Evolutionary conservation across 1,140 invertebrate genomes (phyloP).

Genomic region (Leptoteleia sp.): DNA sequence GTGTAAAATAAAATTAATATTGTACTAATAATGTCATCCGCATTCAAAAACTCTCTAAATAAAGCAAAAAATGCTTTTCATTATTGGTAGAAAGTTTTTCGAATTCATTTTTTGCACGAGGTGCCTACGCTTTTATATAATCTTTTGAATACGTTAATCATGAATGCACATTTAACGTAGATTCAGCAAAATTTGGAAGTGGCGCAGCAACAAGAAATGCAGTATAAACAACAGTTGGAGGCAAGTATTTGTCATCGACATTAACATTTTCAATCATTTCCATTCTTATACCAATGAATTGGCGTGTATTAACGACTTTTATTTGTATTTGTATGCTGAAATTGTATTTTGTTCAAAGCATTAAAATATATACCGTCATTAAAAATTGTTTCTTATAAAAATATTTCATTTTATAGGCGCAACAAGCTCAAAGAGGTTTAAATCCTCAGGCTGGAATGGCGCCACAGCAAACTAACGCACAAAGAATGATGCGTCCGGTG

Average conservation of each 20-base stretch:
- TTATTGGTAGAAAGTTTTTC: background rate
- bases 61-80: no score
- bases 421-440: slow-evolving; percentile 78
- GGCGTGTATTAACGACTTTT: slow-evolving; percentile 12
- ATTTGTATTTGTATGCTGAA: background rate
- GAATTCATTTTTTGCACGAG: slow-evolving; percentile 11
- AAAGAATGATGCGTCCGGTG: slow-evolving; percentile 85
- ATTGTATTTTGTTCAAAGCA: no score
- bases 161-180: slow-evolving; percentile 73
- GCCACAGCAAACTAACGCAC: slow-evolving; percentile 79
- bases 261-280: slow-evolving; percentile 45
- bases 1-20: slow-evolving; percentile 11
- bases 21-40: background rate
- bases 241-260: slow-evolving; percentile 75
- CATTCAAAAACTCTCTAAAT: background rate
- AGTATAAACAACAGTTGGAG: slow-evolving; percentile 88
- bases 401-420: slow-evolving; percentile 65
- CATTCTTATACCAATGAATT: slow-evolving; percentile 15
- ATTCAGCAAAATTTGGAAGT: slow-evolving; percentile 88
- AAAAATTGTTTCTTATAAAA: no score
- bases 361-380: no score
- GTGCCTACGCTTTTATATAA: slow-evolving; percentile 9
- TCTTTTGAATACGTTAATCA: slow-evolving; percentile 42
- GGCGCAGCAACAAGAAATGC: slow-evolving; percentile 89
- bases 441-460: slow-evolving; percentile 75